Percentiles rank a stretch among this genome's conserved stretches.
Conservation (phyloP, 2,113 vertebrate genomes). For the Propithecus coquereli region DNA sequence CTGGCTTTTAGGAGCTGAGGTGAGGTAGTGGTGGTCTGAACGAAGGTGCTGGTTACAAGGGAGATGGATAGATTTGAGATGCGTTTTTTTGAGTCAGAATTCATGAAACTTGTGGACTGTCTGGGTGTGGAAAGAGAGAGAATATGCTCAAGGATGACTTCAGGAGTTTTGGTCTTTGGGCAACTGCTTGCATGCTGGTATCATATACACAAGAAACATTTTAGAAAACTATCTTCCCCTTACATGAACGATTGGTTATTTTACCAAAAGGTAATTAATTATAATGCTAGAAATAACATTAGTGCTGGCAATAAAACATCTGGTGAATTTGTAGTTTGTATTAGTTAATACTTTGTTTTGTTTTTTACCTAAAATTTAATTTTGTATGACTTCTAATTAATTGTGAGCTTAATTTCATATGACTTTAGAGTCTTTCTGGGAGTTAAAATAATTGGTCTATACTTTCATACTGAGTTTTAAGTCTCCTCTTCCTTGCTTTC, state of each 20-base stretch:
- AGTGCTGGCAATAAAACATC: not conserved
- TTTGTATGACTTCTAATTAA: not conserved
- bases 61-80: not conserved
- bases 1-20: not conserved
- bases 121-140: not conserved
- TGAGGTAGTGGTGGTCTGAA: not conserved
- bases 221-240: not conserved
- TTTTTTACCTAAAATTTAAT: not conserved
- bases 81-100: not conserved
- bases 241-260: not conserved
- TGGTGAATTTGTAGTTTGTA: not conserved
- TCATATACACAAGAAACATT: not conserved
- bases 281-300: not conserved
- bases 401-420: not conserved
- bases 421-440: not conserved
- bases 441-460: not conserved
- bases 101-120: not conserved
- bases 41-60: not conserved
- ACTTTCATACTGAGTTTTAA: not conserved
- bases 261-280: not conserved
- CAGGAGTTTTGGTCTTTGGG: not conserved
- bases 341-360: not conserved
- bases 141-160: not conserved
- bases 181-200: not conserved
- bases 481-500: not conserved